Evolutionary conservation across 2,113 vertebrate species (phyloP).

Genomic region (Odocoileus hemionus): DNA sequence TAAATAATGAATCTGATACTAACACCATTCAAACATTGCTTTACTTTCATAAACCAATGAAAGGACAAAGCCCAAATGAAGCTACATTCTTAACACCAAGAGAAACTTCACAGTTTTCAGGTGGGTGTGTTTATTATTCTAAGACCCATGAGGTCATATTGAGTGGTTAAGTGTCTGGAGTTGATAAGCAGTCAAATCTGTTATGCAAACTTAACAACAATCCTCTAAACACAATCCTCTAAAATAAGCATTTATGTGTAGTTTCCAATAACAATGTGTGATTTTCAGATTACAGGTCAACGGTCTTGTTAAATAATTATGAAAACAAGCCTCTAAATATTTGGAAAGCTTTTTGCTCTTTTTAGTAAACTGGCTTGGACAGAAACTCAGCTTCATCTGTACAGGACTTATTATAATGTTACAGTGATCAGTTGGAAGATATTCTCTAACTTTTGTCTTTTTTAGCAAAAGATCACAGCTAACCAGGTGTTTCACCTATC

Average conservation of each 20-base stretch:
- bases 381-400: background rate
- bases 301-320: background rate
- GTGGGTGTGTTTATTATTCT: constrained; percentile 6
- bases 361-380: background rate
- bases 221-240: background rate
- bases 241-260: background rate
- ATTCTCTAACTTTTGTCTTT: background rate
- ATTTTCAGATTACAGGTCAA: background rate
- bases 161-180: background rate
- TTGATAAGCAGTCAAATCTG: background rate
- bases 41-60: background rate
- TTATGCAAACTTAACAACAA: background rate
- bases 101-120: background rate
- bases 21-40: background rate
- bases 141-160: background rate
- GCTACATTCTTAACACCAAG: background rate
- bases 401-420: background rate
- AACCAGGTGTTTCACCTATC: background rate
- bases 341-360: background rate
- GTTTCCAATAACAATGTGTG: background rate
- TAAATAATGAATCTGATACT: background rate
- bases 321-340: background rate
- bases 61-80: constrained; percentile 1
- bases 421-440: background rate
- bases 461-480: background rate